phyloP scores from a whole-genome alignment of 1,140 invertebrate genomes.

The Micrasema longulum region DNA sequence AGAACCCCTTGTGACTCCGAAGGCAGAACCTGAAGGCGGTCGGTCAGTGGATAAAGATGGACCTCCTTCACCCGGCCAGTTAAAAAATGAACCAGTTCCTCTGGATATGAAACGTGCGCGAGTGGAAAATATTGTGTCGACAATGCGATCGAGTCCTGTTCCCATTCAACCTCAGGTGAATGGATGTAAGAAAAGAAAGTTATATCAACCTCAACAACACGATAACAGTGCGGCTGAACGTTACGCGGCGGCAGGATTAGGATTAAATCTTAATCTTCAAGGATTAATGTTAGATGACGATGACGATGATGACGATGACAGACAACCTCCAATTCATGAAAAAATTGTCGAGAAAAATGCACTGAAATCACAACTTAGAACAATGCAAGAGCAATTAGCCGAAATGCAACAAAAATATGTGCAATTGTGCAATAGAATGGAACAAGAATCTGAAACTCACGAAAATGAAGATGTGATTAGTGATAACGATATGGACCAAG shows the following conservation, averaged over 20 bases:
- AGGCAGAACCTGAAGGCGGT: conserved; percentile 76
- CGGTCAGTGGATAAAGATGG: conserved; percentile 68
- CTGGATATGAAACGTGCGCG: conserved; percentile 89
- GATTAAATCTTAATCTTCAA: conserved; percentile 63
- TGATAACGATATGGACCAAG: conserved; percentile 74
- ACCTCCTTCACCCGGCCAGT: conserved; percentile 66
- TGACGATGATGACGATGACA: conserved; percentile 81
- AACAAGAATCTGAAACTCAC: conserved; percentile 79
- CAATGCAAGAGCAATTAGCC: conserved; percentile 89
- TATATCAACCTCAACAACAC: conserved; percentile 97
- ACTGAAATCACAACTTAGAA: conserved; percentile 85
- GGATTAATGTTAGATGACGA: conserved; percentile 71
- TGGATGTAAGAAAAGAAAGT: conserved; percentile 94
- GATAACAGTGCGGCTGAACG: conserved; percentile 74
- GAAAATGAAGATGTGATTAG: conserved; percentile 79
- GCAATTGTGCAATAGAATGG: conserved; percentile 86
- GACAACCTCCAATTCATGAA: conserved; percentile 80
- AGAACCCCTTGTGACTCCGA: conserved; percentile 71
- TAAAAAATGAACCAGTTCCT: conserved; percentile 64
- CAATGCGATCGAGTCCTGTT: conserved; percentile 87
- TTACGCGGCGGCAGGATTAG: conserved; percentile 65
- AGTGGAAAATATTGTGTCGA: conserved; percentile 94
- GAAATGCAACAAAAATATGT: conserved; percentile 93
- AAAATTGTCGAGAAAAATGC: conserved; percentile 87
- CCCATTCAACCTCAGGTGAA: conserved; percentile 77